Conservation (phyloP, 2,888 invertebrate genomes). For the Sussaba pulchella region DNA sequence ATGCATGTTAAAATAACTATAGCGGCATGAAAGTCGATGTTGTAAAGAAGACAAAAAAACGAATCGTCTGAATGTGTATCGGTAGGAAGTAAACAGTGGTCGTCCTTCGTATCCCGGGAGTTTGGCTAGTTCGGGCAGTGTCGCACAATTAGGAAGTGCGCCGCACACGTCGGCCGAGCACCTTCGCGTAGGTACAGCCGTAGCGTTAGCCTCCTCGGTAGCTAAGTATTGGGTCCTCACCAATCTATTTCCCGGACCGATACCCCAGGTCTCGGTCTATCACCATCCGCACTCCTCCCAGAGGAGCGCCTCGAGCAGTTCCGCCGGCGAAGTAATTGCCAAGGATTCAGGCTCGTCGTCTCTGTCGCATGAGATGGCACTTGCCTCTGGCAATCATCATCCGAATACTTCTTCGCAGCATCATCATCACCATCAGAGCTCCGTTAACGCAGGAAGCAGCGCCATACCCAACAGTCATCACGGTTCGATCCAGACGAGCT, state of each 20-base stretch:
- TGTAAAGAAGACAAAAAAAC: constrained; percentile 75
- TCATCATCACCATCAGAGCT: constrained; percentile 80
- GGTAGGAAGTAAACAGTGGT: constrained; percentile 83
- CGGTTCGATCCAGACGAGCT: constrained; percentile 78
- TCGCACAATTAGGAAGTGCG: constrained; percentile 81
- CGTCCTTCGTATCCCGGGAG: constrained; percentile 82
- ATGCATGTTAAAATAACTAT: constrained; percentile 74
- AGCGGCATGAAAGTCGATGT: constrained; percentile 82
- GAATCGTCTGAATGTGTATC: constrained; percentile 81
- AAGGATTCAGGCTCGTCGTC: constrained; percentile 77
- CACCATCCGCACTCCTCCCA: constrained; percentile 85
- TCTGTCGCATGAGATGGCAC: constrained; percentile 81
- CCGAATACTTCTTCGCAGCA: constrained; percentile 74
- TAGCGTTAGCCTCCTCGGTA: constrained; percentile 89
- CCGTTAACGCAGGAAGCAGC: constrained; percentile 75
- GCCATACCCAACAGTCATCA: constrained; percentile 78
- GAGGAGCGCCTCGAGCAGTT: constrained; percentile 85
- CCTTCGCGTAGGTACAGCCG: constrained; percentile 85
- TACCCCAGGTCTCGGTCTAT: constrained; percentile 91
- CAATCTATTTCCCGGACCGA: constrained; percentile 91
- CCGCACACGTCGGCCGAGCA: constrained; percentile 81
- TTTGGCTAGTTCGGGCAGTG: constrained; percentile 80
- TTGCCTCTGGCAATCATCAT: constrained; percentile 79
- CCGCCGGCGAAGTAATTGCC: constrained; percentile 83
- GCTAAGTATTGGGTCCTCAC: constrained; percentile 94